phyloP scores from a whole-genome alignment of 2,113 vertebrate species.

The Colistium nudipinnis region DNA sequence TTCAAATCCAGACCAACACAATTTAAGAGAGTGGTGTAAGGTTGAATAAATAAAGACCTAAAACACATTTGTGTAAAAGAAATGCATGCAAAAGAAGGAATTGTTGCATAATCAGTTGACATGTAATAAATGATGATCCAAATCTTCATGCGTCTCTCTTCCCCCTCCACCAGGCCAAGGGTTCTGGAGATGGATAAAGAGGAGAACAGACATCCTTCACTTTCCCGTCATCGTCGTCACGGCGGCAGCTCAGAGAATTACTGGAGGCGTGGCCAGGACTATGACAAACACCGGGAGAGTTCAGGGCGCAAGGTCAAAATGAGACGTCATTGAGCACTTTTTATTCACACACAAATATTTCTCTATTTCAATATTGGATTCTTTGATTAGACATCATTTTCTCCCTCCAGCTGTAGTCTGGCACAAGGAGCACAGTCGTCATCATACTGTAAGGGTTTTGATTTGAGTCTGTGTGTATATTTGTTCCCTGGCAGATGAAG shows the following conservation, averaged over 20 bases:
- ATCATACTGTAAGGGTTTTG: conserved; percentile 34
- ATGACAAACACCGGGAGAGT: conserved; percentile 80
- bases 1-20: neutral
- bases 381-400: conserved; percentile 30
- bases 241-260: conserved; percentile 91
- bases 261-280: conserved; percentile 83
- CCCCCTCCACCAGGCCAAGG: conserved; percentile 84
- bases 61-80: neutral
- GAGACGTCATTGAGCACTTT: conserved; percentile 89
- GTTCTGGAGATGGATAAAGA: conserved; percentile 99
- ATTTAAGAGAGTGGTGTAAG: neutral
- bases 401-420: conserved; percentile 32
- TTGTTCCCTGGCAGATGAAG: conserved; percentile 49
- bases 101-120: neutral
- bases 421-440: conserved; percentile 29
- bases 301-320: conserved; percentile 94
- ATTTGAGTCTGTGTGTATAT: conserved; percentile 53
- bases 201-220: conserved; percentile 91
- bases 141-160: neutral
- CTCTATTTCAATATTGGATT: conserved; percentile 40
- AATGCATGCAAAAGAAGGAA: neutral
- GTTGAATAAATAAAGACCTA: neutral
- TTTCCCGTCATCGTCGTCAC: conserved; percentile 85
- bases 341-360: conserved; percentile 30
- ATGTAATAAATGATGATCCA: conserved; percentile 1